A percentile compares a stretch with the other conserved stretches of the same genome.
Conservation (phyloP, 2,113 vertebrate genomes). For the Tangachromis dhanisi region DNA sequence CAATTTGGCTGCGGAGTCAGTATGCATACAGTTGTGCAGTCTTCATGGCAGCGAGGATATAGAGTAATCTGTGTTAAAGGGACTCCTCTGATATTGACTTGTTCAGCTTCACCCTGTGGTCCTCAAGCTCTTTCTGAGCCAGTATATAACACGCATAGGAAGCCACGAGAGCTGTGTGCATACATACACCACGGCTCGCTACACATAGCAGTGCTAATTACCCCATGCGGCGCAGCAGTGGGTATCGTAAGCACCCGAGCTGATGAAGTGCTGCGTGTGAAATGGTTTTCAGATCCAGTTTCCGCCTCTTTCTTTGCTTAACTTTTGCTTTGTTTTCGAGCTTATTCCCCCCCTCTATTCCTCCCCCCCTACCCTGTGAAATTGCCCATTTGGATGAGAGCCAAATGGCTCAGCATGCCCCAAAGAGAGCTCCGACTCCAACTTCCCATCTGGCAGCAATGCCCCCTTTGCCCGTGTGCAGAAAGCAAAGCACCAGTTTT, state of each 20-base stretch:
- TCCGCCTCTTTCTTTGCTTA: background rate
- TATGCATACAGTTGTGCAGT: background rate
- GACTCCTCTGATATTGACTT: slow-evolving; percentile 7
- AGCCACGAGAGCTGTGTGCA: background rate
- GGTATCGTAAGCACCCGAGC: background rate
- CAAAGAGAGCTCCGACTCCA: slow-evolving; percentile 31
- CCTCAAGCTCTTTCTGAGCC: background rate
- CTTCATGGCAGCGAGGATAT: background rate
- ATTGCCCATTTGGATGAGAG: slow-evolving; percentile 42
- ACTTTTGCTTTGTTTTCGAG: slow-evolving; percentile 17
- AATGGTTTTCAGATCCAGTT: background rate
- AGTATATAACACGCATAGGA: background rate
- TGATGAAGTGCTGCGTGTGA: slow-evolving; percentile 8
- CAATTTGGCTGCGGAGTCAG: background rate
- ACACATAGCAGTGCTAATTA: slow-evolving; percentile 41
- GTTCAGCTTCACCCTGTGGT: background rate
- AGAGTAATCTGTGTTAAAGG: slow-evolving; percentile 15
- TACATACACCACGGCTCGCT: background rate
- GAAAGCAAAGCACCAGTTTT: background rate
- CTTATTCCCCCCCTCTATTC: background rate
- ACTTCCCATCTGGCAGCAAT: slow-evolving; percentile 50
- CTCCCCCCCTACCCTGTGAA: background rate
- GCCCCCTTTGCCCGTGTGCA: background rate
- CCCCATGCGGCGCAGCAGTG: background rate
- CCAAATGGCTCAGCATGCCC: slow-evolving; percentile 44